A percentile compares a stretch with the other conserved stretches of the same genome.
Evolutionary conservation across 2,113 vertebrate species (phyloP).

Genomic region (Corvus moneduloides): DNA sequence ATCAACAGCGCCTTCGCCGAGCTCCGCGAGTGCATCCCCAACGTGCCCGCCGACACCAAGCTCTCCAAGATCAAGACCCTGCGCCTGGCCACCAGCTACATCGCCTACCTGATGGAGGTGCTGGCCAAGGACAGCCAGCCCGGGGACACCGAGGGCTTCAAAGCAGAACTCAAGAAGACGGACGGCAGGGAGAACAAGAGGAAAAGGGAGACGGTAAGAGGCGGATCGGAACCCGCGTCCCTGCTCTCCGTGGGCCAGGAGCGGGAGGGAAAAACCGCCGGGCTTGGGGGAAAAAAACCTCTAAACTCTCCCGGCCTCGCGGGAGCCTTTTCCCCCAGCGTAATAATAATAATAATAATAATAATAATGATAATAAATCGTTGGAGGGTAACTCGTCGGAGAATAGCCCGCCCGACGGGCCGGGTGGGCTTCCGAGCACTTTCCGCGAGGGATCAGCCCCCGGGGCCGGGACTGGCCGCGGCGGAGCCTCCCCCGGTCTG

Average conservation of each 20-base stretch:
- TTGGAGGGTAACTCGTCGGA: not conserved
- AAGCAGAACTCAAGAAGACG: slow-evolving; percentile 91
- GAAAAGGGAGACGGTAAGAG: slow-evolving; percentile 88
- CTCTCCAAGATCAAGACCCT: slow-evolving; percentile 98
- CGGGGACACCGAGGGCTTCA: slow-evolving; percentile 89
- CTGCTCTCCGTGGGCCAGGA: not conserved
- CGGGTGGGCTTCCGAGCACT: not conserved
- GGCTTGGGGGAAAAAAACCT: fast-evolving
- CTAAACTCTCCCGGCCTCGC: not conserved
- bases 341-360: not conserved
- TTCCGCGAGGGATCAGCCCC: not conserved
- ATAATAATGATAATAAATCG: not conserved
- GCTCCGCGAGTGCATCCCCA: slow-evolving; percentile 95
- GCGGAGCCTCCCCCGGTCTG: not conserved
- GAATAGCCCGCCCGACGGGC: not conserved
- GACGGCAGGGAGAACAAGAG: slow-evolving; percentile 87
- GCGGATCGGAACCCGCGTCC: not conserved
- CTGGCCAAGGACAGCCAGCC: slow-evolving; percentile 87
- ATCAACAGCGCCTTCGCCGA: slow-evolving; percentile 99
- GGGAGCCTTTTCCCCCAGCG: not conserved
- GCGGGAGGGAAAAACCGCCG: not conserved
- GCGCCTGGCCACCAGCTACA: slow-evolving; percentile 96
- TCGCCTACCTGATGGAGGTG: slow-evolving; percentile 99
- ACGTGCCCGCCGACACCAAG: slow-evolving; percentile 97
- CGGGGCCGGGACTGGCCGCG: not conserved